These are phyloP conservation scores for Misgurnus mizolepis DNA, from an alignment of 2,113 vertebrate species.

Conservation along the genomic window DNA sequence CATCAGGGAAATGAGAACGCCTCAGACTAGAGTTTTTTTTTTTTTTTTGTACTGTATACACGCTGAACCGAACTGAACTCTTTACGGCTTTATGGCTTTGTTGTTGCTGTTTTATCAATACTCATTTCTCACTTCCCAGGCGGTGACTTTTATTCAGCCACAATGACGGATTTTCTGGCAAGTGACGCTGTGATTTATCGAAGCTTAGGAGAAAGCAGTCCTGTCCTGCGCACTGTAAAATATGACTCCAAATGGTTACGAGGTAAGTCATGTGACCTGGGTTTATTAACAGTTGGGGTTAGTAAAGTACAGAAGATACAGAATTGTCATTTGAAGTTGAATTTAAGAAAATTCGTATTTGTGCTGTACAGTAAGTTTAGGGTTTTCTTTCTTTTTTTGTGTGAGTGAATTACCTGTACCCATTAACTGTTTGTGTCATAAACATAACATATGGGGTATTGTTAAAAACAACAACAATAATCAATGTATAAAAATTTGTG, in stretches of 20 bases:
- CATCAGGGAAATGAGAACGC: background rate
- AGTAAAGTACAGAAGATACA: too few relatives aligned
- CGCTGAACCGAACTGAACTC: constrained; percentile 6
- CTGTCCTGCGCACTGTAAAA: constrained; percentile 86
- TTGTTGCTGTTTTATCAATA: constrained; percentile 2
- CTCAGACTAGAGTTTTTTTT: background rate
- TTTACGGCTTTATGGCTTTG: background rate
- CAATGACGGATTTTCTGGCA: constrained; percentile 90
- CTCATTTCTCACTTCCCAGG: constrained; percentile 64
- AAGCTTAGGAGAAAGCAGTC: constrained; percentile 82
- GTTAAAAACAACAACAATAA: too few relatives aligned
- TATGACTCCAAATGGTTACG: constrained; percentile 94
- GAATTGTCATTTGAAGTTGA: background rate
- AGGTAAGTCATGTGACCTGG: constrained; percentile 74
- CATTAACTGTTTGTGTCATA: too few relatives aligned
- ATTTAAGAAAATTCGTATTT: background rate
- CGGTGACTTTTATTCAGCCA: constrained; percentile 89
- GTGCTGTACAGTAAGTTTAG: too few relatives aligned
- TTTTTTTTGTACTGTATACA: background rate
- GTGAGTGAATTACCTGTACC: too few relatives aligned
- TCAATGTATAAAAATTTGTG: too few relatives aligned
- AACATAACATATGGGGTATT: too few relatives aligned
- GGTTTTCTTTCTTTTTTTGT: too few relatives aligned
- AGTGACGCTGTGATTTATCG: constrained; percentile 91
- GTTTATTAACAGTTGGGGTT: background rate